phyloP scores from a whole-genome alignment of 2,888 invertebrate species.

The Alloscopus bannaensis region DNA sequence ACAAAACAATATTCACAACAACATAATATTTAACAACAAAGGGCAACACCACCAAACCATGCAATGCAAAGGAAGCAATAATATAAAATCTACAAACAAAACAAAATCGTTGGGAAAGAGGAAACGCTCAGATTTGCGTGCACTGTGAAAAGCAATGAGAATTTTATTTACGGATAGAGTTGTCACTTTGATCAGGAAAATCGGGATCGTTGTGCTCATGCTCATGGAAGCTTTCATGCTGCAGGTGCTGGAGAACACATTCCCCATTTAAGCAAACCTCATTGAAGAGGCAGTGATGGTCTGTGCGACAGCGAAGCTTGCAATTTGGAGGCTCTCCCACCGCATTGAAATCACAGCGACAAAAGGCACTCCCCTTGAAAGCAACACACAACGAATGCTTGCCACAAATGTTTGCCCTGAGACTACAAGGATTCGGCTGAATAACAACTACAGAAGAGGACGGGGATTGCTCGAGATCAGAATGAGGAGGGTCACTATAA shows the following conservation, averaged over 20 bases:
- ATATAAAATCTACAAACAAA: too few relatives aligned
- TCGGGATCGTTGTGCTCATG: neutral
- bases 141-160: neutral
- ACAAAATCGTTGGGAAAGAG: neutral
- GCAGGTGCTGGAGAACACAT: constrained; percentile 15
- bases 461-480: constrained; percentile 44
- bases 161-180: constrained; percentile 3
- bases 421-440: constrained; percentile 36
- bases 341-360: constrained; percentile 60
- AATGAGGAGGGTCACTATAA: too few relatives aligned
- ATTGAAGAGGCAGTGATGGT: constrained; percentile 58
- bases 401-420: constrained; percentile 50
- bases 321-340: constrained; percentile 60
- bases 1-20: too few relatives aligned
- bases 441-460: constrained; percentile 27
- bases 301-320: constrained; percentile 38
- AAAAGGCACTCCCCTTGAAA: constrained; percentile 59
- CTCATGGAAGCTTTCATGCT: neutral
- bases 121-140: neutral
- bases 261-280: constrained; percentile 48
- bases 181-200: neutral
- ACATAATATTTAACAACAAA: too few relatives aligned
- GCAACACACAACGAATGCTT: constrained; percentile 63
- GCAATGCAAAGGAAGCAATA: too few relatives aligned
- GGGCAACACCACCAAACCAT: too few relatives aligned